Percentiles rank a stretch among this genome's conserved stretches.
phyloP scores from a whole-genome alignment of 2,888 invertebrate genomes.

The Hirtodrosophila cameraria region DNA sequence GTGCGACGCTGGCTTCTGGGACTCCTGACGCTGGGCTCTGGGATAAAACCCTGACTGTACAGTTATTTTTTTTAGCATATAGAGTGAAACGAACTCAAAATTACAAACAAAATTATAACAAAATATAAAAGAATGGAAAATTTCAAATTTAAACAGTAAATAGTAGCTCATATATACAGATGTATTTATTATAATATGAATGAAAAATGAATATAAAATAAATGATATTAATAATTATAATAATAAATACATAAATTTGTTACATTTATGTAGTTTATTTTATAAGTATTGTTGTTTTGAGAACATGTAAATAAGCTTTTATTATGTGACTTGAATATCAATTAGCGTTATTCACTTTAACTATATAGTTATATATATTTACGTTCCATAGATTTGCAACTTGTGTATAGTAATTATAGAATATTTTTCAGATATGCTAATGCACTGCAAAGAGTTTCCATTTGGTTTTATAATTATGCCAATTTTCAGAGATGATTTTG shows the following conservation, averaged over 20 bases:
- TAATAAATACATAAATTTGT: constrained; percentile 15
- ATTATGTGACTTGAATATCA: not conserved
- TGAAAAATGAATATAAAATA: constrained; percentile 1
- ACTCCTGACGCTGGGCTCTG: constrained; percentile 48
- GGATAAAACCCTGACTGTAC: constrained; percentile 27
- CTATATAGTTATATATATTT: constrained; percentile 6
- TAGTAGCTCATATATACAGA: constrained; percentile 24
- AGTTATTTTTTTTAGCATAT: constrained; percentile 39
- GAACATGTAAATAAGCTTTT: constrained; percentile 1
- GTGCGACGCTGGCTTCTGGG: constrained; percentile 39
- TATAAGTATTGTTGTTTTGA: constrained; percentile 7
- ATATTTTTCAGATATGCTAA: constrained; percentile 4
- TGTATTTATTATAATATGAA: constrained; percentile 25
- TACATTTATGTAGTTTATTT: constrained; percentile 15
- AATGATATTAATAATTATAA: constrained; percentile 12
- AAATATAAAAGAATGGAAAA: constrained; percentile 2
- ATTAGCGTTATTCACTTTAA: not conserved
- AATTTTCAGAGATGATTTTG: constrained; percentile 55
- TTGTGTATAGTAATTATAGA: constrained; percentile 23
- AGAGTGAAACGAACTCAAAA: constrained; percentile 39
- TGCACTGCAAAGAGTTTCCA: constrained; percentile 1
- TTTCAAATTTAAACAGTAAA: constrained; percentile 1
- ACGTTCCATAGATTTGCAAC: constrained; percentile 10
- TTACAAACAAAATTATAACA: constrained; percentile 15
- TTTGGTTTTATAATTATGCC: constrained; percentile 29